Base-by-base conservation (phyloP, 2,113 vertebrate genomes). In the Phycodurus eques region DNA sequence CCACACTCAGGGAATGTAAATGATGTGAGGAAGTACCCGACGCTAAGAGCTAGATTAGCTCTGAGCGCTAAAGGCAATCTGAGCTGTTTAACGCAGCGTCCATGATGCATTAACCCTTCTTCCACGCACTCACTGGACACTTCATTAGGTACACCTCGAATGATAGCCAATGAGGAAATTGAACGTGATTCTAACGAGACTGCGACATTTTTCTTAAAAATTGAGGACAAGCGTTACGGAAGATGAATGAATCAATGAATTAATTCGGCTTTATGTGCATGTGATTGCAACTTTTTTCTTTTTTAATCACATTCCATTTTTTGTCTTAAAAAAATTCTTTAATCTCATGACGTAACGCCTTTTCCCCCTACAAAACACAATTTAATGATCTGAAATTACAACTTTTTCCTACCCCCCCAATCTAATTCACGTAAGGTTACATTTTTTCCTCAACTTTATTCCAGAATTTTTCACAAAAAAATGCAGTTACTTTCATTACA, bases 1-100 rank as follows among this genome's bases (percentile, higher is more conserved):
- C 79, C 61, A 69, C 77, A 80, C 70, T 27, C 31, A 33, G 10
- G 0, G 74, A 74, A 74, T 78, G 59, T 67, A 27, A 75, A 78
- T 71, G 31, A 66, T 49, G 44, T 47, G 64, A 46, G n/a, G 44
- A 46, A 47, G 19, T 8, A 46, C 11, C 22, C 44, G 22, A 46
- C 22, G 44, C 44, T 31, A 66, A 46, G 59, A 61, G 59, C 59
- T 35, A 49, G 13, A 27, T 66, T 17, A 49, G 64, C 61, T 63
- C 17, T 42, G 10, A 42, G 61, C 44, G 22, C 43, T 46, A 46
- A 66, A 66, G 63, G 43, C n/a, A 12, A 46, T 35, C 14, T 31
- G 31, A 35, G 59, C 35, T 61, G 59, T 35, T 61, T 61, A 31
- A 61, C 15, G 59, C 59, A 0, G 11, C 56, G 22, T 59, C 27